Percentiles rank a stretch among this genome's conserved stretches.
phyloP scores from a whole-genome alignment of 2,888 invertebrate species.

The Tuta absoluta region DNA sequence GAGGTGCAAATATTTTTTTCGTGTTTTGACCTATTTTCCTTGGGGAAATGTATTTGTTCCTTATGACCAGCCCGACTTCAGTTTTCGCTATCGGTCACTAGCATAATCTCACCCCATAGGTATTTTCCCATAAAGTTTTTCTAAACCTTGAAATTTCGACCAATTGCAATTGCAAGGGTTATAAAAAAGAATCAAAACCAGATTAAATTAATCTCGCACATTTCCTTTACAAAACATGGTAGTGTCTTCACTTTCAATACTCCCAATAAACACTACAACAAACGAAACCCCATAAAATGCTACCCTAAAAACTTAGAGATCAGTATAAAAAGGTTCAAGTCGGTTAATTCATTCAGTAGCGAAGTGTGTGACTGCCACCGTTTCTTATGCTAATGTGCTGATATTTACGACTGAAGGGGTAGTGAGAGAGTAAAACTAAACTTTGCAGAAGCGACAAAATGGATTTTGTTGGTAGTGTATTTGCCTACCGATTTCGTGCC shows the following conservation, averaged over 20 bases:
- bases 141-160: no score
- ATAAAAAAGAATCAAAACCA: no score
- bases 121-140: no score
- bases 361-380: constrained; percentile 64
- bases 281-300: constrained; percentile 9
- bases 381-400: constrained; percentile 72
- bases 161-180: no score
- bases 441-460: constrained; percentile 26
- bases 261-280: neutral
- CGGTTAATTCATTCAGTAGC: constrained; percentile 67
- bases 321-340: constrained; percentile 48
- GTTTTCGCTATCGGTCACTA: no score
- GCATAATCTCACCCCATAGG: no score
- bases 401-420: constrained; percentile 69
- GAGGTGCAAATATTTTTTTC: no score
- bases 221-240: no score
- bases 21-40: no score
- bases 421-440: constrained; percentile 52
- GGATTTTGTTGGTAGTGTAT: neutral
- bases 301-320: constrained; percentile 33
- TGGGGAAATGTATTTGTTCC: no score
- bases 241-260: neutral
- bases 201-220: no score
- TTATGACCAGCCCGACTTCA: no score
- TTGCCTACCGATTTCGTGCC: neutral